Evolutionary conservation across 2,113 vertebrate genomes (phyloP).

Genomic region (Tautogolabrus adspersus): DNA sequence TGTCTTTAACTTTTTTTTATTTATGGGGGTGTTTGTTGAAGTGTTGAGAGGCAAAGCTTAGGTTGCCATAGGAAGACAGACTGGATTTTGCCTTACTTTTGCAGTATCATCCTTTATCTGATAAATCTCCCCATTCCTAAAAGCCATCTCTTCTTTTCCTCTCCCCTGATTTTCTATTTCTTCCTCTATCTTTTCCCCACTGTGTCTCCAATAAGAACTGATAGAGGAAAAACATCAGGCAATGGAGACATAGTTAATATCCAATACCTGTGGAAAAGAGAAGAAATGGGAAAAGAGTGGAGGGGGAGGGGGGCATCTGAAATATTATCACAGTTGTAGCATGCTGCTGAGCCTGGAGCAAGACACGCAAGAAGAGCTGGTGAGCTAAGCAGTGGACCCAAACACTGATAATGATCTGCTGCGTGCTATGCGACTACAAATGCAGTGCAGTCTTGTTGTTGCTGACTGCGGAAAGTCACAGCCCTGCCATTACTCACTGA

Average conservation of each 20-base stretch:
- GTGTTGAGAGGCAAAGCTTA: slow-evolving; percentile 12
- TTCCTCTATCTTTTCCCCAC: not conserved
- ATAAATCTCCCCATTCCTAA: no score
- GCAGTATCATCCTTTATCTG: no score
- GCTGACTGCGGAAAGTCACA: slow-evolving; percentile 46
- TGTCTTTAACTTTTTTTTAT: no score
- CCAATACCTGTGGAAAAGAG: slow-evolving; percentile 11
- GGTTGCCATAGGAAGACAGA: not conserved
- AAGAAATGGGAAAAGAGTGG: not conserved
- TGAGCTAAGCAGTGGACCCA: slow-evolving; percentile 59
- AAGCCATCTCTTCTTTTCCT: slow-evolving; percentile 13
- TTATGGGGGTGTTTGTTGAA: not conserved
- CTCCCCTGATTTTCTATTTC: no score
- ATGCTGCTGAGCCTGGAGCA: slow-evolving; percentile 63
- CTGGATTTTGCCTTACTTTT: not conserved
- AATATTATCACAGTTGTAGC: slow-evolving; percentile 72
- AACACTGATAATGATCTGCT: slow-evolving; percentile 72
- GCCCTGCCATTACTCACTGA: slow-evolving; percentile 62
- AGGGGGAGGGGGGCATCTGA: slow-evolving; percentile 6
- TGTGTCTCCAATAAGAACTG: slow-evolving; percentile 23
- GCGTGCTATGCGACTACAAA: slow-evolving; percentile 54
- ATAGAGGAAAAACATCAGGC: slow-evolving; percentile 21
- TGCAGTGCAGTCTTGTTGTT: slow-evolving; percentile 49
- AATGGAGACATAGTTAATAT: slow-evolving; percentile 5
- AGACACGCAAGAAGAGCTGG: slow-evolving; percentile 67